A percentile compares a stretch with the other conserved stretches of the same genome.
Evolutionary conservation across 1,140 invertebrate species (phyloP).

Genomic region (Epicauta chinensis): DNA sequence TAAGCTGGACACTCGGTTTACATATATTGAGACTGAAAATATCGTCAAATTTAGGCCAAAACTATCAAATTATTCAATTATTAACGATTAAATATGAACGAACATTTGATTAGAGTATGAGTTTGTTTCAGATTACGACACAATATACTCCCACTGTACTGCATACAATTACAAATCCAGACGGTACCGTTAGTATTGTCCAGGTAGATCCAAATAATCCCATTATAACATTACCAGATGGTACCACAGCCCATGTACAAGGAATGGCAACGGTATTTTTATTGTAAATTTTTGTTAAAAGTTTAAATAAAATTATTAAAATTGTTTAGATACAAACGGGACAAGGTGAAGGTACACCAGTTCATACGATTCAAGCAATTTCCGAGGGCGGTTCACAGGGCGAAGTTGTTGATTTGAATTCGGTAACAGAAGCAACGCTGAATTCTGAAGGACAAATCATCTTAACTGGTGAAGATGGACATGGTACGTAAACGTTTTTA

Average conservation of each 20-base stretch:
- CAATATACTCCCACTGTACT: constrained; percentile 87
- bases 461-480: constrained; percentile 88
- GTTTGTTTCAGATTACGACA: constrained; percentile 50
- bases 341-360: constrained; percentile 63
- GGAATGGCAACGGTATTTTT: constrained; percentile 74
- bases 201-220: constrained; percentile 93
- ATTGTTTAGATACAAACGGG: constrained; percentile 64
- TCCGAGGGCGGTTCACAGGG: constrained; percentile 58
- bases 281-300: constrained; percentile 4
- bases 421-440: constrained; percentile 77
- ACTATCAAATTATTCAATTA: too few relatives aligned
- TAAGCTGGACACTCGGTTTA: too few relatives aligned
- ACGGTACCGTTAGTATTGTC: constrained; percentile 93
- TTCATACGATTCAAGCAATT: constrained; percentile 74
- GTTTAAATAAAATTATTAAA: background rate
- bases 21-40: too few relatives aligned
- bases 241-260: constrained; percentile 90
- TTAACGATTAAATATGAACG: background rate
- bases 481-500: constrained; percentile 53
- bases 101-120: background rate
- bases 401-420: constrained; percentile 80
- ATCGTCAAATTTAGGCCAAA: too few relatives aligned
- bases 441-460: constrained; percentile 92
- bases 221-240: constrained; percentile 91
- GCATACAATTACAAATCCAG: constrained; percentile 93